Percentiles rank a stretch among this genome's conserved stretches.
These are phyloP conservation scores for Pseudotriccus pelzelni DNA, from an alignment of 2,797 vertebrate genomes.

Conservation along the genomic window DNA sequence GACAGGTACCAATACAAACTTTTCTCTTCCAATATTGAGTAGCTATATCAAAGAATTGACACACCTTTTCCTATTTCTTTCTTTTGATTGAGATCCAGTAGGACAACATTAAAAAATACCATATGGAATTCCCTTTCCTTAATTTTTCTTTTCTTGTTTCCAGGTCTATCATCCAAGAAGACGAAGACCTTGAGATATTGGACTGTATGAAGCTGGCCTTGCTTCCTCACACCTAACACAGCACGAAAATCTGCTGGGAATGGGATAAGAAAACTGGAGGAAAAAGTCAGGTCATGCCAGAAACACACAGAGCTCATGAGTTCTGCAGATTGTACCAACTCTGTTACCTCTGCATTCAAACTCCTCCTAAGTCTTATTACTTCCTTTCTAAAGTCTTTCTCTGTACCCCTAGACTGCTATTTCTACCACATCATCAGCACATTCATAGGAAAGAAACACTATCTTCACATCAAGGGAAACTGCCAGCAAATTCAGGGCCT, in stretches of 20 bases:
- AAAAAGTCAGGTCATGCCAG: neutral
- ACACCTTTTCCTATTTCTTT: rapidly evolving
- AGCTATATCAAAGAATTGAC: neutral
- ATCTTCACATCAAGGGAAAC: neutral
- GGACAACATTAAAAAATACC: neutral
- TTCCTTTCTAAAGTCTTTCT: neutral
- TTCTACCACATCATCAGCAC: neutral
- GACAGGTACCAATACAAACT: neutral
- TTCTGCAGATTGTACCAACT: neutral
- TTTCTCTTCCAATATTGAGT: neutral
- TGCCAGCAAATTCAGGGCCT: neutral
- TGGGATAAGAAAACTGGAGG: neutral
- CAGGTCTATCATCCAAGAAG: neutral
- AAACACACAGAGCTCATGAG: neutral
- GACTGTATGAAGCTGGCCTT: neutral
- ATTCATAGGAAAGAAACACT: neutral
- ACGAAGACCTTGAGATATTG: neutral
- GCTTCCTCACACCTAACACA: neutral
- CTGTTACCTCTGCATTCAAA: neutral
- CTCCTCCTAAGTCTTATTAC: neutral
- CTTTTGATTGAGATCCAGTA: neutral
- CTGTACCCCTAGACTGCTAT: neutral
- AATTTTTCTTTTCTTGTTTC: neutral
- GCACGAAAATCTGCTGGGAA: neutral
- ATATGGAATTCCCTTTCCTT: neutral